A percentile compares a stretch with the other conserved stretches of the same genome.
phyloP scores from a whole-genome alignment of 2,797 vertebrate species.

The Varecia variegata region DNA sequence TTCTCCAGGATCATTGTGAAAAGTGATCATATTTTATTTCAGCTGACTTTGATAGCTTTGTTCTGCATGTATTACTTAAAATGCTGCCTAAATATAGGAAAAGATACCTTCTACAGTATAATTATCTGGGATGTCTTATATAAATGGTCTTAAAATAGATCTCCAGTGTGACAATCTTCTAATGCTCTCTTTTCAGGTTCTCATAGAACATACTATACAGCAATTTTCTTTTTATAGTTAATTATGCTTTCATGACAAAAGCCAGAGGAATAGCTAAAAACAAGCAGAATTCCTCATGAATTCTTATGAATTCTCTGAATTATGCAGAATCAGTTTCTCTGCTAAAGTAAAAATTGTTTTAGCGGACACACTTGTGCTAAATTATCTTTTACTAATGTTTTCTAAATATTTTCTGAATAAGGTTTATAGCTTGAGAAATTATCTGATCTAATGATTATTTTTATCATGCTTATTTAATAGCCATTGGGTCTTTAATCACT shows the following conservation, averaged over 20 bases:
- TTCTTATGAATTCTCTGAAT: not conserved
- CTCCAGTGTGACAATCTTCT: constrained; percentile 49
- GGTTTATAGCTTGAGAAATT: not conserved
- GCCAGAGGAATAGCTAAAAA: not conserved
- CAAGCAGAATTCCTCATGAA: not conserved
- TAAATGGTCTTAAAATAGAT: constrained; percentile 71
- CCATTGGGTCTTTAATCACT: not conserved
- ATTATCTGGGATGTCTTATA: constrained; percentile 63
- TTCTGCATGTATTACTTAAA: constrained; percentile 57
- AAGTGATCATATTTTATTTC: constrained; percentile 48
- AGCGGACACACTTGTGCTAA: not conserved
- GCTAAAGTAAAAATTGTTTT: constrained; percentile 14
- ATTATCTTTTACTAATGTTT: not conserved
- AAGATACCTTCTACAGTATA: constrained; percentile 53
- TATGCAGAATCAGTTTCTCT: not conserved
- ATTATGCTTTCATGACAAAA: constrained; percentile 55
- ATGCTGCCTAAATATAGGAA: constrained; percentile 55
- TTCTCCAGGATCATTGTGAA: constrained; percentile 32
- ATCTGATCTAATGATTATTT: not conserved
- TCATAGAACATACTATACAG: constrained; percentile 5
- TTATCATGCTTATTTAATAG: not conserved
- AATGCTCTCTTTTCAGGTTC: constrained; percentile 56
- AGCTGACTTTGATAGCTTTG: constrained; percentile 53
- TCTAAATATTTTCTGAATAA: not conserved
- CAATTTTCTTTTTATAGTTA: constrained; percentile 59